Evolutionary conservation across 2,888 invertebrate species (phyloP).

Genomic region (Dascillus cervinus): DNA sequence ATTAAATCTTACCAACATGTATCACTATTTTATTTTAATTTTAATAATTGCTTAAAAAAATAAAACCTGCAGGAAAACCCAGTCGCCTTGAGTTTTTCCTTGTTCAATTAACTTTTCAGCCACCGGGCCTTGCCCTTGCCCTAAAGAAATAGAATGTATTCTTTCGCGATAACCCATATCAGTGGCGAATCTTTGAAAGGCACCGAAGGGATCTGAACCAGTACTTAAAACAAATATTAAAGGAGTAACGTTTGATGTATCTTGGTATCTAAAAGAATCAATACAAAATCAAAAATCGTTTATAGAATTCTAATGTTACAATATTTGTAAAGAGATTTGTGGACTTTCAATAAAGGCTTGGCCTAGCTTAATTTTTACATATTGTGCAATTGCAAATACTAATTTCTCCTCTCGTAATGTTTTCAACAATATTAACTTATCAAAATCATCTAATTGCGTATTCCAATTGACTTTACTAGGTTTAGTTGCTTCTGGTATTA

Average conservation of each 20-base stretch:
- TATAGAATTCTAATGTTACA: constrained; percentile 42
- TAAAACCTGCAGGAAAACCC: constrained; percentile 83
- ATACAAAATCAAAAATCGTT: neutral
- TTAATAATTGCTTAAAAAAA: neutral
- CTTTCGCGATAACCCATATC: constrained; percentile 65
- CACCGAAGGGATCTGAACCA: constrained; percentile 82
- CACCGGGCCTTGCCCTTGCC: constrained; percentile 84
- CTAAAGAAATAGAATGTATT: constrained; percentile 77
- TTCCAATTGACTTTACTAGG: constrained; percentile 51
- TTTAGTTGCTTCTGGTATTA: constrained; percentile 35
- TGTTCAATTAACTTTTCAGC: constrained; percentile 72
- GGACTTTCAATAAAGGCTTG: constrained; percentile 76
- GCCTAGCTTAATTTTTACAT: constrained; percentile 70
- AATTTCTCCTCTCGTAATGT: constrained; percentile 72
- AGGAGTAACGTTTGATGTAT: constrained; percentile 65
- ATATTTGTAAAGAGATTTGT: constrained; percentile 57
- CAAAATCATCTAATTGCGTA: constrained; percentile 55
- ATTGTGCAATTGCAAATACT: constrained; percentile 73
- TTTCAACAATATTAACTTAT: constrained; percentile 75
- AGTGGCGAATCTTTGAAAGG: constrained; percentile 72
- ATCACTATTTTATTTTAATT: neutral
- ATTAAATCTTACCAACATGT: neutral
- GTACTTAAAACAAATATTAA: constrained; percentile 80
- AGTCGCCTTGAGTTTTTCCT: constrained; percentile 68
- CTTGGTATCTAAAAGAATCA: constrained; percentile 51